Base-by-base conservation (phyloP, 1,140 invertebrate genomes). In the Drusus annulatus region DNA sequence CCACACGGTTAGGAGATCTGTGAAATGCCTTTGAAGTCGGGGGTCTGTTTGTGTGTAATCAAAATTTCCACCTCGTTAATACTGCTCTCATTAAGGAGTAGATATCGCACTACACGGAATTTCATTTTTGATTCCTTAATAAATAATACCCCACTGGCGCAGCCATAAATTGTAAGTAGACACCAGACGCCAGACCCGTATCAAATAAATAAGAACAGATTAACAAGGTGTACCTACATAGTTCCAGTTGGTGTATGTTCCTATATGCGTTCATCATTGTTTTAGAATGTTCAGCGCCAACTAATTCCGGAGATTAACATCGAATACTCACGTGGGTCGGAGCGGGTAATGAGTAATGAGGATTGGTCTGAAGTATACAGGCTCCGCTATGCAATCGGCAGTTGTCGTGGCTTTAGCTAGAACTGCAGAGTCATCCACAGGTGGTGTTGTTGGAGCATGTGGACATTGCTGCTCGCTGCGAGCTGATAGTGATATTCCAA, bases 231-330 rank as follows among this genome's bases (percentile, higher is more conserved):
- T 21, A 19, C 56, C 13, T 19, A 36, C 8, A 45, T 45, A 45
- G 36, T 45, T 45, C 0, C 7, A 45, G 36, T 2, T 45, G 36
- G 36, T 45, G 36, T 45, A 45, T 45, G 36, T 45, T 45, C 36
- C 8, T 45, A 45, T 45, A 45, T 13, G 36, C 36, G 36, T 45
- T 13, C 36, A 45, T 45, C 54, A 50, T 69, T 69, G 65, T 69
- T 69, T 69, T 69, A 45, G 65, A n/a, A 65, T 65, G 25, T 69
- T 21, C 60, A 63, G 60, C 60, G 15, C 17, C 23, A 69, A 69
- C 65, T 69, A 69, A 69, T 51, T 69, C 65, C 36, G 17, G 65
- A 69, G 65, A 69, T 69, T 69, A 69, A 51, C 36, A 69, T 69
- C 65, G 31, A 36, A 28, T 60, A n/a, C 31, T 45, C 65, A 45